Evolutionary conservation across 2,888 invertebrate genomes (phyloP).

Genomic region (Bellardia pandia): DNA sequence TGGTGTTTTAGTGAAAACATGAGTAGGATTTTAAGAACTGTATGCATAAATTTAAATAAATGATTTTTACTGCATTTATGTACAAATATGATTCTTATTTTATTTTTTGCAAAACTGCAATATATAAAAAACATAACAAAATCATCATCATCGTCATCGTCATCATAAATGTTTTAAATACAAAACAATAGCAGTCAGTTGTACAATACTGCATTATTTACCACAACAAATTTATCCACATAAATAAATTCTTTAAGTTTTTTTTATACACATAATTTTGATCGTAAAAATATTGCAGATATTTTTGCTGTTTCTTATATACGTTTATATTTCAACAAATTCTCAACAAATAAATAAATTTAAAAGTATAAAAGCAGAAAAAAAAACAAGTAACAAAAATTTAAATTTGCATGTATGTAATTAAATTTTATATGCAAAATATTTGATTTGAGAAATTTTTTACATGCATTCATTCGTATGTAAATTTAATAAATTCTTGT

Average conservation of each 20-base stretch:
- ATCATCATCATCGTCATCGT: constrained; percentile 43
- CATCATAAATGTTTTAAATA: constrained; percentile 52
- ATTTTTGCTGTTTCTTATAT: constrained; percentile 8
- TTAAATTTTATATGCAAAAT: constrained; percentile 71
- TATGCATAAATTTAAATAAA: constrained; percentile 69
- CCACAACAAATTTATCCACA: constrained; percentile 59
- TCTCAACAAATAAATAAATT: constrained; percentile 61
- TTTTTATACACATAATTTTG: constrained; percentile 13
- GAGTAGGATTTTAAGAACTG: constrained; percentile 62
- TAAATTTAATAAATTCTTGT: constrained; percentile 60
- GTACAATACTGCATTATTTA: constrained; percentile 67
- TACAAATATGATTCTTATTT: constrained; percentile 18
- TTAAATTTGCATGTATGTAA: constrained; percentile 66
- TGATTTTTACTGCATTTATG: constrained; percentile 56
- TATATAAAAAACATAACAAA: constrained; percentile 18
- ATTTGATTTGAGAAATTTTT: constrained; percentile 17
- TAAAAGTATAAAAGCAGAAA: constrained; percentile 23
- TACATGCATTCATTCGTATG: constrained; percentile 41
- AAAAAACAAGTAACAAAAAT: constrained; percentile 18
- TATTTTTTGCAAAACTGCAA: constrained; percentile 1
- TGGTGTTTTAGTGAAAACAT: constrained; percentile 31
- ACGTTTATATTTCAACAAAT: constrained; percentile 64
- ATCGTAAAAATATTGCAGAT: constrained; percentile 59
- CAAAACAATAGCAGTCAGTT: neutral
- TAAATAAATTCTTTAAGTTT: constrained; percentile 58